Evolutionary conservation across 2,113 vertebrate species (phyloP).

Genomic region (Mesocricetus auratus): DNA sequence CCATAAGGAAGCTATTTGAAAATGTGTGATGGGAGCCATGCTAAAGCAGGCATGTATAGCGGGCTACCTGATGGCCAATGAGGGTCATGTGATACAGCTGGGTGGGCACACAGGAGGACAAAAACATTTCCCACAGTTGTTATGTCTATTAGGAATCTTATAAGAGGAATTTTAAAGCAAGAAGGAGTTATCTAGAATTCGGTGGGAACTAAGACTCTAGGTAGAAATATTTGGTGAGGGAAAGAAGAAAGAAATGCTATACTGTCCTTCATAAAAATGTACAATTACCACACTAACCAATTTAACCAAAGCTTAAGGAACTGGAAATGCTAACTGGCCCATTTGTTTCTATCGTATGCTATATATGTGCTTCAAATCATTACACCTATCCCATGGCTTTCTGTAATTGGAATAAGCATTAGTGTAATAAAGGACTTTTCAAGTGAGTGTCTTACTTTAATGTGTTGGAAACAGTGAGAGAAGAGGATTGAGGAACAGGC

Average conservation of each 20-base stretch:
- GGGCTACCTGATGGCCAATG: not conserved
- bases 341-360: not conserved
- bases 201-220: not conserved
- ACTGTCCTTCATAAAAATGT: not conserved
- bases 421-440: not conserved
- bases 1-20: accelerated
- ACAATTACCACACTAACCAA: not conserved
- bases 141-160: not conserved
- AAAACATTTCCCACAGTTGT: not conserved
- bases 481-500: not conserved
- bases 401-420: not conserved
- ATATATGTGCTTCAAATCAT: not conserved
- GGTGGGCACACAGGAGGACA: not conserved
- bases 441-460: not conserved
- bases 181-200: not conserved
- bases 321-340: not conserved
- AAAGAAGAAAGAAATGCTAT: not conserved
- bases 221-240: not conserved
- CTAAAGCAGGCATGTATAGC: not conserved
- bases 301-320: not conserved
- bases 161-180: not conserved
- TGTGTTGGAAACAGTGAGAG: not conserved
- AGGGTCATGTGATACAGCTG: accelerated
- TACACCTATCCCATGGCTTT: not conserved
- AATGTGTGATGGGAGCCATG: not conserved